Evolutionary conservation across 92 coral and sea anemone genomes (phyloP).

Genomic region (Micromussa lordhowensis): DNA sequence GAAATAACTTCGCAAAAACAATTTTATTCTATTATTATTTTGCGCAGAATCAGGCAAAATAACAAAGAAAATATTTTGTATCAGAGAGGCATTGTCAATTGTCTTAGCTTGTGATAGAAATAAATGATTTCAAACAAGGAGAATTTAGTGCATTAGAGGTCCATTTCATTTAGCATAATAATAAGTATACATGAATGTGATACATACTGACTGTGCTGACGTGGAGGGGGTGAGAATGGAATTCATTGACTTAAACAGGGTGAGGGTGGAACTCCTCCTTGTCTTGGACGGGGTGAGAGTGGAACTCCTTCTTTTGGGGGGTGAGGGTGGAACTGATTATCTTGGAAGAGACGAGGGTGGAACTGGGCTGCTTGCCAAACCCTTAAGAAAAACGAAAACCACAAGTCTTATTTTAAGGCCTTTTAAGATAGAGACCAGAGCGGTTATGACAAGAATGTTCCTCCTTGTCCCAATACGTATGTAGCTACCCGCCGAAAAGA

Average conservation of each 20-base stretch:
- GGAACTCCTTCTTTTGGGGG: neutral
- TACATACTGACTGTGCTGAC: slow-evolving; percentile 24
- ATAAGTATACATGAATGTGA: slow-evolving; percentile 9
- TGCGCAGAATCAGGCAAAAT: too few relatives aligned
- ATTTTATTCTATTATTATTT: too few relatives aligned
- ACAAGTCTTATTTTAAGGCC: neutral
- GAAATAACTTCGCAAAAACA: too few relatives aligned
- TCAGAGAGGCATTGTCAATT: slow-evolving; percentile 15
- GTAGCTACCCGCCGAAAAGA: neutral
- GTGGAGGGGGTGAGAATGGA: slow-evolving; percentile 27
- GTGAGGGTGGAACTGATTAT: slow-evolving; percentile 21
- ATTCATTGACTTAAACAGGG: neutral
- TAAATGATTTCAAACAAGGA: slow-evolving; percentile 24
- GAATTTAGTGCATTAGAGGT: slow-evolving; percentile 12
- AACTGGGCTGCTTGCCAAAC: slow-evolving; percentile 23
- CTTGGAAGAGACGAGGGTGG: slow-evolving; percentile 18
- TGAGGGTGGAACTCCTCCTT: slow-evolving; percentile 5
- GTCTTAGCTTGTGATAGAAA: neutral
- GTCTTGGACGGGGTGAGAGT: slow-evolving; percentile 18
- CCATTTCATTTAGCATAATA: slow-evolving; percentile 26
- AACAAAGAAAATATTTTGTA: slow-evolving; percentile 15
- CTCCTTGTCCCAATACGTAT: slow-evolving; percentile 1
- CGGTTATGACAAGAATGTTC: slow-evolving; percentile 7
- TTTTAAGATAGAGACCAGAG: slow-evolving; percentile 15
- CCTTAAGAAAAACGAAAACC: slow-evolving; percentile 9